Conservation (phyloP, 2,113 vertebrate genomes). For the Hyperopisus bebe region DNA sequence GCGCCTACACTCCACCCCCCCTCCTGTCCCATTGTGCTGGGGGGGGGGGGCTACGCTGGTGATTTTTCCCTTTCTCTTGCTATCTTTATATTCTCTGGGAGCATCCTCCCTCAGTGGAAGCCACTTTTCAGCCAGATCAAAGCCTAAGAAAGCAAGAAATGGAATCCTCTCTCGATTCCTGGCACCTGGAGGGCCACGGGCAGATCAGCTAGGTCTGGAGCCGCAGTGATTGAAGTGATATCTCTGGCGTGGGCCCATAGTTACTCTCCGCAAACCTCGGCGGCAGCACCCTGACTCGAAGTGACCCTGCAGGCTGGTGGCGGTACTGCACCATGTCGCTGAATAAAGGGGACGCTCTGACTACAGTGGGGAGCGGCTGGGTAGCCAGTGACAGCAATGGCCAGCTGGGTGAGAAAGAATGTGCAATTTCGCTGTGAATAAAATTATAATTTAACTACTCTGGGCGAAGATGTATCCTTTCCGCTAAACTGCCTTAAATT, state of each 20-base stretch:
- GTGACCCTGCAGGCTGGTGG: neutral
- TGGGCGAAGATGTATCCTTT: neutral
- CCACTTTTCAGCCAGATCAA: neutral
- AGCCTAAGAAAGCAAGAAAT: neutral
- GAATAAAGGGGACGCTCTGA: neutral
- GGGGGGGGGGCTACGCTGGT: neutral
- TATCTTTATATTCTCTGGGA: neutral
- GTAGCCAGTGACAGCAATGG: neutral
- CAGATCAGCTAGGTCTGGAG: neutral
- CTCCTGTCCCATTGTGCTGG: neutral
- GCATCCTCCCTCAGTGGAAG: neutral
- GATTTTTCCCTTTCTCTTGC: neutral
- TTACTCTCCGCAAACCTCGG: neutral
- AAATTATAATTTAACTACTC: neutral
- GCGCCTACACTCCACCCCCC: neutral
- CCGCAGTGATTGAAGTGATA: neutral
- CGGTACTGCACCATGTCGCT: neutral
- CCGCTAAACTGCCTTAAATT: neutral
- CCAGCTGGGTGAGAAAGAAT: neutral
- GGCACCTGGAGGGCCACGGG: neutral
- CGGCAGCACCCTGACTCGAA: neutral
- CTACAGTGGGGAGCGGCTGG: neutral
- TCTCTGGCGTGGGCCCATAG: neutral
- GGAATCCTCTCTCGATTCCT: neutral
- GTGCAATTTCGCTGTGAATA: neutral